Conservation (phyloP, 1,140 invertebrate genomes). For the Heliothis virescens region DNA sequence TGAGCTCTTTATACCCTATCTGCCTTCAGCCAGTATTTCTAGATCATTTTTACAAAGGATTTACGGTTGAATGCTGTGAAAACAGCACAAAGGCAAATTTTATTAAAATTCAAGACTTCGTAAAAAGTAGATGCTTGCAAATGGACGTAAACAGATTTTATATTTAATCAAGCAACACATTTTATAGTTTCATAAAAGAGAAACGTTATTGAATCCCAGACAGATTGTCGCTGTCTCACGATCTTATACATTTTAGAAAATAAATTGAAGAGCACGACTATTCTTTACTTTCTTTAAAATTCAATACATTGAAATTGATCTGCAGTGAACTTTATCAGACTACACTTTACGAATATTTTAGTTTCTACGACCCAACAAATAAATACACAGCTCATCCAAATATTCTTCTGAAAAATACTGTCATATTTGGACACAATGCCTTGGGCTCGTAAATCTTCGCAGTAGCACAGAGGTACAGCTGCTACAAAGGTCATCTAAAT, state of each 20-base stretch:
- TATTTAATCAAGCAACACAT: conserved; percentile 35
- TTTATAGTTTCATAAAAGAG: conserved; percentile 40
- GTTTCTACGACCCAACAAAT: too few species aligned
- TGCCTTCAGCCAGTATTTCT: neutral
- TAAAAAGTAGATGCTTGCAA: conserved; percentile 18
- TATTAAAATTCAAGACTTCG: neutral
- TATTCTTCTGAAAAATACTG: neutral
- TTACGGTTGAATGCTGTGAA: conserved; percentile 1
- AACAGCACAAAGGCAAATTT: neutral
- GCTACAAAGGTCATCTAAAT: conserved; percentile 27
- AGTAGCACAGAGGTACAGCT: conserved; percentile 1
- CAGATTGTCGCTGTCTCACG: conserved; percentile 1
- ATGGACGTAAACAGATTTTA: conserved; percentile 18
- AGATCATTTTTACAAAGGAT: conserved; percentile 9
- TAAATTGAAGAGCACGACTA: too few species aligned
- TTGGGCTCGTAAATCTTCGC: conserved; percentile 26
- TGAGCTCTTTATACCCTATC: neutral
- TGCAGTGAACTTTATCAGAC: too few species aligned
- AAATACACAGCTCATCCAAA: neutral
- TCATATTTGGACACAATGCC: conserved; percentile 3
- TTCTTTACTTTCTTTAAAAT: too few species aligned
- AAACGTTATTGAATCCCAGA: conserved; percentile 21
- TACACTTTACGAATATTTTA: too few species aligned
- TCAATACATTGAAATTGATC: too few species aligned
- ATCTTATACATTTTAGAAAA: neutral